Base-by-base conservation (phyloP, 2,797 vertebrate species). In the Streptopelia turtur region DNA sequence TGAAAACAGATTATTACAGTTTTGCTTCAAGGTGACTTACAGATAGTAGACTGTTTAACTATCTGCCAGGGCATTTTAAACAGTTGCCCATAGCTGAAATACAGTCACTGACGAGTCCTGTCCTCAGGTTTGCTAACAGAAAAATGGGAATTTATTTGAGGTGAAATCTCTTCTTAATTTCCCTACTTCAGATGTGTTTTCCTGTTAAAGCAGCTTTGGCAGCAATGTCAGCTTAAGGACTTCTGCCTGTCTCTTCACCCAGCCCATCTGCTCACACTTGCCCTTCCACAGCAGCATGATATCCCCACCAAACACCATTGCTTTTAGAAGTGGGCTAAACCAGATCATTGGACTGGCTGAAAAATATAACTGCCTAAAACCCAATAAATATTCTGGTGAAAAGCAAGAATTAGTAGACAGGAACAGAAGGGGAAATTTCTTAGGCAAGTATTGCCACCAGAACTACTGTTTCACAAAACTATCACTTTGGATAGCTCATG, bases 401-500 rank as follows among this genome's bases (percentile, higher is more conserved):
- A 79, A 64, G 8, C 1, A 78, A 84, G 17, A 72, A 69, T 53
- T 61, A 59, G 15, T 41, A 45, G 5, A 16, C 16, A 65, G 24
- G 9, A 17, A 41, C 7, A 82, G 35, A 79, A 91, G 16, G 50
- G 82, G 53, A 84, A 16, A 7, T 30, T 55, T 45, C 37, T 69
- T 37, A 60, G 65, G 6, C 10, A 1, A 4, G 4, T 25, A 9
- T 28, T 28, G 23, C 16, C 27, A 87, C 6, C 14, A 69, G 31
- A 66, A 50, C 8, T 37, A 49, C 14, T 21, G 7, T 71, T 84
- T 68, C 21, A 50, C 27, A 74, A 70, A 77, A 17, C 4, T 35
- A 1, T 35, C 17, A 5, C 8, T 94, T 89, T 0, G 0, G 15
- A 11, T 18, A 83, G 11, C 16, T 83, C 21, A 16, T 37, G 14